phyloP scores from a whole-genome alignment of 2,113 vertebrate species.

The Leucopternis melanops region DNA sequence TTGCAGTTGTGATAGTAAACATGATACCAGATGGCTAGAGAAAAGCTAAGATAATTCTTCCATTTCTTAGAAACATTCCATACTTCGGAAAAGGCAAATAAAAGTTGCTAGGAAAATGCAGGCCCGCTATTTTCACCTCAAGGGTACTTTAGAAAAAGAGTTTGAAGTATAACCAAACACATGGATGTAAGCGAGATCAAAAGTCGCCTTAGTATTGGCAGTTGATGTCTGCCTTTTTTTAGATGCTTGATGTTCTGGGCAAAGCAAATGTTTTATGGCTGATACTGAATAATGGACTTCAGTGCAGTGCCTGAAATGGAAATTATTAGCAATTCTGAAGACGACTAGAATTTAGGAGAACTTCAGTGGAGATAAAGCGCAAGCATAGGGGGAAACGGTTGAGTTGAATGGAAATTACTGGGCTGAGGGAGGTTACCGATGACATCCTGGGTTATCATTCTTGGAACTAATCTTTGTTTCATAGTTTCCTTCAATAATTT shows the following conservation, averaged over 20 bases:
- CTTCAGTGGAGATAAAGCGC: background rate
- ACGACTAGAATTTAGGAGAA: background rate
- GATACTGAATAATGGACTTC: background rate
- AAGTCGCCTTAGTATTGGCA: background rate
- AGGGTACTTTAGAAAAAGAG: background rate
- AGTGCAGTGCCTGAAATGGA: background rate
- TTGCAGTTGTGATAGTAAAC: background rate
- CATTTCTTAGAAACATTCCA: background rate
- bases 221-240: background rate
- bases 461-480: background rate
- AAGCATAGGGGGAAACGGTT: background rate
- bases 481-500: background rate
- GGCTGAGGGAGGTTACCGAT: background rate
- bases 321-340: background rate
- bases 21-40: background rate
- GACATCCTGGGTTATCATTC: background rate
- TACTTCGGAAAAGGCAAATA: background rate
- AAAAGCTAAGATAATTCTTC: background rate
- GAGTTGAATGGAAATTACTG: background rate
- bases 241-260: background rate
- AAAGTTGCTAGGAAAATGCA: background rate
- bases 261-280: background rate
- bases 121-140: background rate
- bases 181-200: background rate
- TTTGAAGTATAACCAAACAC: background rate